Evolutionary conservation across 2,113 vertebrate genomes (phyloP).

Genomic region (Ammodytes marinus): DNA sequence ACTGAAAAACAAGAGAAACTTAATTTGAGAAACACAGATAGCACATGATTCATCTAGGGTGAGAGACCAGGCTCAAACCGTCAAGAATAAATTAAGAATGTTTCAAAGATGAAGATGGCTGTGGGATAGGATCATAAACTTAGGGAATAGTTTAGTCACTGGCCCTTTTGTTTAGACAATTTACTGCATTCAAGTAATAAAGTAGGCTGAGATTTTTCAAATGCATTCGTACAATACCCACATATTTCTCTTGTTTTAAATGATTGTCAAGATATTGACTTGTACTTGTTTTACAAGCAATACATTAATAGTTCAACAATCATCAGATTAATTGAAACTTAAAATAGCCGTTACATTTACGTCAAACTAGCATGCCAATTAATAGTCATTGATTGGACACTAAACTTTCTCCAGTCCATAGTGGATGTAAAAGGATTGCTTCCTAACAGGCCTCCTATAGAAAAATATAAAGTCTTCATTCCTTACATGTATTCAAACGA

Average conservation of each 20-base stretch:
- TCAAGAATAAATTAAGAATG: rapidly evolving
- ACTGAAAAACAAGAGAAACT: neutral
- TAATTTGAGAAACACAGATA: neutral
- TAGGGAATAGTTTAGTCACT: neutral
- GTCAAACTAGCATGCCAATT: too few relatives aligned
- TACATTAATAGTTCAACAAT: too few relatives aligned
- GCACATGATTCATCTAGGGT: neutral
- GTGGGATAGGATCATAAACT: neutral
- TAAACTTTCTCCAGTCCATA: too few relatives aligned
- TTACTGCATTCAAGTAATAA: neutral
- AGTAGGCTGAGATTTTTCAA: neutral
- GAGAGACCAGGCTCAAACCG: neutral
- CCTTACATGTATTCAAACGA: too few relatives aligned
- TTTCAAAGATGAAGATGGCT: neutral
- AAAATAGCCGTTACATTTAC: too few relatives aligned
- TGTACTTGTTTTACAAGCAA: too few relatives aligned
- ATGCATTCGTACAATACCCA: neutral
- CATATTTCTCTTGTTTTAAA: neutral
- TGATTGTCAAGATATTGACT: too few relatives aligned
- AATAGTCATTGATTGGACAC: too few relatives aligned
- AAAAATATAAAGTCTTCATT: too few relatives aligned
- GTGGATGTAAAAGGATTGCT: too few relatives aligned
- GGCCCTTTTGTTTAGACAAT: neutral
- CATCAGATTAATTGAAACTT: too few relatives aligned
- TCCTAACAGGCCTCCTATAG: too few relatives aligned